Evolutionary conservation across 2,113 vertebrate genomes (phyloP).

Genomic region (Sprattus sprattus): DNA sequence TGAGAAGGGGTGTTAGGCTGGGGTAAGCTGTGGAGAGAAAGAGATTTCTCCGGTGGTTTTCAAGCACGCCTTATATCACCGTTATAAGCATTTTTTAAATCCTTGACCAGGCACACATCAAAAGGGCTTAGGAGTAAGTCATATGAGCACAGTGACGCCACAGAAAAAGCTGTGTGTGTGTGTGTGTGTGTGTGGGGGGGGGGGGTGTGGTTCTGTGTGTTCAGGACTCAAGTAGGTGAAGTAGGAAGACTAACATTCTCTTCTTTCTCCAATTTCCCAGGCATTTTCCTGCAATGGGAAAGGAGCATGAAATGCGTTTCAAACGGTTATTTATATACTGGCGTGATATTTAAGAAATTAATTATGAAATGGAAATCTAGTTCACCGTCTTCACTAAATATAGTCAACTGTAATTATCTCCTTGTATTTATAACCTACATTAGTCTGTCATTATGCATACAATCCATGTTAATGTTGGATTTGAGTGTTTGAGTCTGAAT

Average conservation of each 20-base stretch:
- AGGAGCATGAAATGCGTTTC: not conserved
- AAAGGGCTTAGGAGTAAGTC: not conserved
- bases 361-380: constrained; percentile 17
- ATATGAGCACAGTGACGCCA: not conserved
- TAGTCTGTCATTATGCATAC: not conserved
- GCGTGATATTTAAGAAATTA: constrained; percentile 2
- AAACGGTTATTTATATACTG: not conserved
- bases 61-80: not conserved
- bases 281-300: not conserved
- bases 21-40: constrained; percentile 7
- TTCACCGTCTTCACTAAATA: constrained; percentile 22
- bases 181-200: constrained; percentile 27
- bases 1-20: not conserved
- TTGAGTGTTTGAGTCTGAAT: not conserved
- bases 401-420: constrained; percentile 16
- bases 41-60: not conserved
- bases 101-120: constrained; percentile 11
- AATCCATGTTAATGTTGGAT: constrained; percentile 1
- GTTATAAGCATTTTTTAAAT: constrained; percentile 7
- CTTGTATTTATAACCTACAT: constrained; percentile 10
- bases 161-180: not conserved
- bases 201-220: not conserved
- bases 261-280: not conserved
- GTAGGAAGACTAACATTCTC: constrained; percentile 1
- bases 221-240: not conserved